Conservation (phyloP, 2,888 invertebrate genomes). For the Ophonus ardosiacus region DNA sequence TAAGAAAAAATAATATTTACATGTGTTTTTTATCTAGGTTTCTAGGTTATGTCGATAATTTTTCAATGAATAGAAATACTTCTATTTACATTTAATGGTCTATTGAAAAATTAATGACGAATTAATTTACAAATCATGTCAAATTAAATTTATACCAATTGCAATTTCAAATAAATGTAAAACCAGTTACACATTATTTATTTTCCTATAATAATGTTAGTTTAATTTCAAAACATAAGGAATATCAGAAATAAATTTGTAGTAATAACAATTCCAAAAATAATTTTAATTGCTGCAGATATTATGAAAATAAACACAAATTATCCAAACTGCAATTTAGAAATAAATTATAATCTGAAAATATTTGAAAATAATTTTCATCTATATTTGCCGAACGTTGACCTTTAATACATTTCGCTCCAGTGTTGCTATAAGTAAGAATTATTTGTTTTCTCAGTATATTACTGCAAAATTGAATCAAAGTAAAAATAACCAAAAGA, state of each 20-base stretch:
- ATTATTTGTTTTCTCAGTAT: constrained; percentile 1
- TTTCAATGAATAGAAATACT: too few species aligned
- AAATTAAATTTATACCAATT: too few species aligned
- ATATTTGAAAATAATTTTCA: neutral
- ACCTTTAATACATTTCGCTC: neutral
- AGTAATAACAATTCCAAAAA: neutral
- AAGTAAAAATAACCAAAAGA: constrained; percentile 29
- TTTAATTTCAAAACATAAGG: neutral
- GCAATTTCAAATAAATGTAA: too few species aligned
- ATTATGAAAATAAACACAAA: neutral
- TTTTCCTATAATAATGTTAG: neutral
- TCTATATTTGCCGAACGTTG: neutral
- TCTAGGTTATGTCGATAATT: too few species aligned
- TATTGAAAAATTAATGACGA: too few species aligned
- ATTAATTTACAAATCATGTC: too few species aligned
- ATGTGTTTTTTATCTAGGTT: too few species aligned
- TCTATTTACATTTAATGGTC: too few species aligned
- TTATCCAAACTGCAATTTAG: neutral
- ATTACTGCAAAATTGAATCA: constrained; percentile 23
- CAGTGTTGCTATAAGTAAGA: constrained; percentile 16
- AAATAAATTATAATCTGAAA: neutral
- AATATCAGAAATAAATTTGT: neutral
- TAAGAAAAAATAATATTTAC: too few species aligned
- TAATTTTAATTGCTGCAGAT: neutral
- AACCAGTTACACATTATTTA: neutral